Evolutionary conservation across 2,888 invertebrate genomes (phyloP).

Genomic region (Acholoe squamosa): DNA sequence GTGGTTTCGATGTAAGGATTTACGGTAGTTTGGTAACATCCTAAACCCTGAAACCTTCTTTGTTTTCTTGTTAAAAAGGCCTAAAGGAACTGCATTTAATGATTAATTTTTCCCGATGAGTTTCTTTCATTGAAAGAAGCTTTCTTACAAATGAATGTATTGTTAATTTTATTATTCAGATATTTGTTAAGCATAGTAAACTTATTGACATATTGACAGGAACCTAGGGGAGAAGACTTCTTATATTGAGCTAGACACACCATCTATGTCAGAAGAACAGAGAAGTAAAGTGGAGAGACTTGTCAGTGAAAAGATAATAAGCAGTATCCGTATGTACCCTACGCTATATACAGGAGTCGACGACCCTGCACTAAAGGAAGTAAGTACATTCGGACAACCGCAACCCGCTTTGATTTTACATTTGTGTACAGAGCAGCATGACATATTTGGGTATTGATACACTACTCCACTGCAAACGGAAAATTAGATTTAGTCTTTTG

Average conservation of each 20-base stretch:
- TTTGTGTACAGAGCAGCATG: neutral
- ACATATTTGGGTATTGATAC: neutral
- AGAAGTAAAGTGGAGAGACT: conserved; percentile 85
- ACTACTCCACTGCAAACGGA: neutral
- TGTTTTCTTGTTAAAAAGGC: too few relatives aligned
- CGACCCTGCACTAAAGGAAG: conserved; percentile 86
- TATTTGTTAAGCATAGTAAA: too few relatives aligned
- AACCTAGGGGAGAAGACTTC: conserved; percentile 91
- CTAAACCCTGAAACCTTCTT: too few relatives aligned
- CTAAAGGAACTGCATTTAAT: too few relatives aligned
- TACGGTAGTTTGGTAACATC: too few relatives aligned
- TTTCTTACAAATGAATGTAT: too few relatives aligned
- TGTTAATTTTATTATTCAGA: too few relatives aligned
- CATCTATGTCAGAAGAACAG: conserved; percentile 78
- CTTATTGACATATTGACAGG: conserved; percentile 80
- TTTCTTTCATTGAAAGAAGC: too few relatives aligned
- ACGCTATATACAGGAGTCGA: conserved; percentile 86
- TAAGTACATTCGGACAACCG: conserved; percentile 68
- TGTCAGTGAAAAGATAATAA: conserved; percentile 88
- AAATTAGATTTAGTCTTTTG: too few relatives aligned
- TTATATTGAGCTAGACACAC: conserved; percentile 87
- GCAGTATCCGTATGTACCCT: conserved; percentile 87
- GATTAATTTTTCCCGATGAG: too few relatives aligned
- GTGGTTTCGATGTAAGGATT: too few relatives aligned
- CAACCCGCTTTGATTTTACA: neutral